phyloP scores from a whole-genome alignment of 2,113 vertebrate genomes.

The Alethe diademata region DNA sequence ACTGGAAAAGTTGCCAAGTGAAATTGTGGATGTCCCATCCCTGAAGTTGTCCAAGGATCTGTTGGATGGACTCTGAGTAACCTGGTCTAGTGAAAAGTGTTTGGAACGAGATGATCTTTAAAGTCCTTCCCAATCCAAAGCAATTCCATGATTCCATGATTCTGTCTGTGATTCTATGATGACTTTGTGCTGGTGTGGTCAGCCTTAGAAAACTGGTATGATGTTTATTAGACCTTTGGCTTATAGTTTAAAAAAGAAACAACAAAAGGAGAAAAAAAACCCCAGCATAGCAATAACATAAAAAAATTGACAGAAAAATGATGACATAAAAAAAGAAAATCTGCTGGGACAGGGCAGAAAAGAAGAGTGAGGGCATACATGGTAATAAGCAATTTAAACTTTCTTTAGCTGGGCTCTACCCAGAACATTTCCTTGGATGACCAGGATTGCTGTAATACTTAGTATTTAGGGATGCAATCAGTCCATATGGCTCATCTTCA shows the following conservation, averaged over 20 bases:
- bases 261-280: too few relatives aligned
- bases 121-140: neutral
- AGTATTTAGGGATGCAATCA: neutral
- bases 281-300: neutral
- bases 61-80: neutral
- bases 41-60: neutral
- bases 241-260: neutral
- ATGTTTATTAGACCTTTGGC: neutral
- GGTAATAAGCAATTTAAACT: neutral
- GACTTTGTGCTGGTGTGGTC: neutral
- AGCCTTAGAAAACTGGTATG: neutral
- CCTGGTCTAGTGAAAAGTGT: neutral
- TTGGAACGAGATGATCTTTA: neutral
- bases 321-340: neutral
- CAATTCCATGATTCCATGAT: neutral
- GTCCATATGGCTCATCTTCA: neutral
- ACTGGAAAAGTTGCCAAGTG: neutral
- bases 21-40: neutral
- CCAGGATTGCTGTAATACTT: neutral
- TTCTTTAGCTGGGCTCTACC: neutral
- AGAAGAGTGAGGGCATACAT: neutral
- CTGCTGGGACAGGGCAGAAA: neutral
- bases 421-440: neutral
- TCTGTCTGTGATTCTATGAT: neutral
- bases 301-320: neutral